phyloP scores from a whole-genome alignment of 2,113 vertebrate species.

The Microcebus ravelobensis region DNA sequence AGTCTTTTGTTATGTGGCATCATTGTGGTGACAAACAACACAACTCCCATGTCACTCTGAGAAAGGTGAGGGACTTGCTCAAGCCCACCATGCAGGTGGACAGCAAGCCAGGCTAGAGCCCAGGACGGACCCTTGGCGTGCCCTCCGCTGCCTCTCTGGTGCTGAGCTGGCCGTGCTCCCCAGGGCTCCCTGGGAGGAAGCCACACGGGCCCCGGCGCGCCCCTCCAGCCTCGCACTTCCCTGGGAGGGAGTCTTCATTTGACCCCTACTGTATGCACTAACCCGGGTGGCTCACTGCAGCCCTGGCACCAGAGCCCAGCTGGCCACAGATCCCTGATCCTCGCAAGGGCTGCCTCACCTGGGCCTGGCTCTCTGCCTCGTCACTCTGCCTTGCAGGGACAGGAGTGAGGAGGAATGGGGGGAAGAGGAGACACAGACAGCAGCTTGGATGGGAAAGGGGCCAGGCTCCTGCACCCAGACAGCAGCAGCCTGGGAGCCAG shows the following conservation, averaged over 20 bases:
- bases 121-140: rapidly evolving
- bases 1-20: not conserved
- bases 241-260: not conserved
- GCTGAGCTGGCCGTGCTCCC: no score
- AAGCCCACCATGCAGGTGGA: not conserved
- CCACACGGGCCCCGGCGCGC: not conserved
- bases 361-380: not conserved
- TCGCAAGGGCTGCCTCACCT: no score
- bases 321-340: not conserved
- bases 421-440: not conserved
- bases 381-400: not conserved
- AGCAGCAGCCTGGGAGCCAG: not conserved
- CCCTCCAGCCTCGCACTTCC: not conserved
- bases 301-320: not conserved
- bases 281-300: not conserved
- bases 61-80: not conserved
- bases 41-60: not conserved
- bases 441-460: not conserved
- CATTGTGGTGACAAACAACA: not conserved
- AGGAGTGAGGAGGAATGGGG: not conserved
- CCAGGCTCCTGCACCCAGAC: not conserved
- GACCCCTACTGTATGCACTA: no score
- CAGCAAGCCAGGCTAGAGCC: not conserved
- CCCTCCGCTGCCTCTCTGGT: not conserved
- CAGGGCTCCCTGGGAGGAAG: not conserved